Base-by-base conservation (phyloP, 2,888 invertebrate genomes). In the Epicampocera succincta region DNA sequence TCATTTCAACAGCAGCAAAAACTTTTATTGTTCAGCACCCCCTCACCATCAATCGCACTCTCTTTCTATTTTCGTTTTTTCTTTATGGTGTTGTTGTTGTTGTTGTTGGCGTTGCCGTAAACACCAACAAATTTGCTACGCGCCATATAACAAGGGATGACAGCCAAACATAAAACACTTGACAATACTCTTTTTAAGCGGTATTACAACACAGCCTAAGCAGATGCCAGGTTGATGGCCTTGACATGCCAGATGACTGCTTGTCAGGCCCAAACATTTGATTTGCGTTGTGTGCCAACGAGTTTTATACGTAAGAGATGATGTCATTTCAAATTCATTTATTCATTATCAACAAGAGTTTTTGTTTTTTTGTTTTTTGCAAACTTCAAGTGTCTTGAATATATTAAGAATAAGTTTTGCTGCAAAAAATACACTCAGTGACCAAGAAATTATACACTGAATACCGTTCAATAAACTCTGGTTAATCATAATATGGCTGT, bases 291-390 rank as follows among this genome's bases (percentile, higher is more conserved):
- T 38, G 21, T 56, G 46, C 56, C 9, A 33, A n/a, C 2, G 6
- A 71, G 15, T 65, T 72, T 33, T 19, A 19, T 44, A 50, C 56
- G 66, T 80, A 66, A 33, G 8, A 66, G 60, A 38, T 61, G 75
- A 68, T 72, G 72, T 76, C 48, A 73, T 68, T 76, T 73, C 17
- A 63, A 68, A 73, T 76, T 77, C 60, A 76, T 75, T 80, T 71
- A 66, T 65, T 71, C 52, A 63, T 17, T 11, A 17, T 52, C 19
- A 60, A n/a, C 17, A 61, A 61, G 52, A 29, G 25, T 9, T 17
- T 44, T 54, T 40, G 1, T 12, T 56, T n/a, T 21, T 0, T n/a
- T 60, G 8, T 25, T 25, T 15, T 42, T 21, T n/a, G 21, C 15
- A 40, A 38, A 50, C 38, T 21, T 38, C 44, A 61, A n/a, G n/a